A percentile compares a stretch with the other conserved stretches of the same genome.
Evolutionary conservation across 1,140 invertebrate genomes (phyloP).

Genomic region (Drosophila serrata): DNA sequence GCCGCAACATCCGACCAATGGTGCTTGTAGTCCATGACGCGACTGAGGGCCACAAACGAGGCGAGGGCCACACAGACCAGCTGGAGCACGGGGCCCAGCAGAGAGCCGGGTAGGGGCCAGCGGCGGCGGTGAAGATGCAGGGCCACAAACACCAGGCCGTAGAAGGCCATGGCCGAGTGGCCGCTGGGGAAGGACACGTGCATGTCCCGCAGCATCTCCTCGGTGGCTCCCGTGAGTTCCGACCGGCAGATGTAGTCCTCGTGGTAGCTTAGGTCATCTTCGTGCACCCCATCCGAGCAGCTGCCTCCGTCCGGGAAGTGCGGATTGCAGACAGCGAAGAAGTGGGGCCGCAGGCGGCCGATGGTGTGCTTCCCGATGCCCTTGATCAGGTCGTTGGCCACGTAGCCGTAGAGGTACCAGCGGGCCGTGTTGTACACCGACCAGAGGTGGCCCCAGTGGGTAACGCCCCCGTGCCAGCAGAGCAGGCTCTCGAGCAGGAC

Average conservation of each 20-base stretch:
- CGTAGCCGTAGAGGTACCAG: conserved; percentile 93
- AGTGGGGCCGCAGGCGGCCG: conserved; percentile 96
- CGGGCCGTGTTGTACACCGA: conserved; percentile 89
- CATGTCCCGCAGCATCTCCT: conserved; percentile 88
- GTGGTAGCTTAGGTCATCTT: conserved; percentile 87
- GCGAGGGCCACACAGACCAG: conserved; percentile 84
- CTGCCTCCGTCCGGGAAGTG: conserved; percentile 79
- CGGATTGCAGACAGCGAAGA: conserved; percentile 91
- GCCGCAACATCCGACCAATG: conserved; percentile 91
- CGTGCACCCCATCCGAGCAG: conserved; percentile 80
- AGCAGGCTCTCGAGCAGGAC: conserved; percentile 32
- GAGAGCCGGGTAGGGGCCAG: conserved; percentile 22
- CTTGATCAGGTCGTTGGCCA: conserved; percentile 91
- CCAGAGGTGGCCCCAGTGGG: conserved; percentile 85
- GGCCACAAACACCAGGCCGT: conserved; percentile 91
- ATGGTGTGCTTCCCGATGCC: conserved; percentile 96
- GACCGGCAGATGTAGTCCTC: conserved; percentile 87
- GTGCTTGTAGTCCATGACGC: conserved; percentile 98
- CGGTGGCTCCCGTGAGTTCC: conserved; percentile 78
- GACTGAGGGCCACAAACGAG: conserved; percentile 92
- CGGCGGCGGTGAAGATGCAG: conserved; percentile 90
- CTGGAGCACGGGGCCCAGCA: conserved; percentile 56
- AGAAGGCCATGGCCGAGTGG: conserved; percentile 92
- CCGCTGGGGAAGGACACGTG: conserved; percentile 93
- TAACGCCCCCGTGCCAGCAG: neutral